Evolutionary conservation across 1,140 invertebrate genomes (phyloP).

Genomic region (Agraylea sexmaculata): DNA sequence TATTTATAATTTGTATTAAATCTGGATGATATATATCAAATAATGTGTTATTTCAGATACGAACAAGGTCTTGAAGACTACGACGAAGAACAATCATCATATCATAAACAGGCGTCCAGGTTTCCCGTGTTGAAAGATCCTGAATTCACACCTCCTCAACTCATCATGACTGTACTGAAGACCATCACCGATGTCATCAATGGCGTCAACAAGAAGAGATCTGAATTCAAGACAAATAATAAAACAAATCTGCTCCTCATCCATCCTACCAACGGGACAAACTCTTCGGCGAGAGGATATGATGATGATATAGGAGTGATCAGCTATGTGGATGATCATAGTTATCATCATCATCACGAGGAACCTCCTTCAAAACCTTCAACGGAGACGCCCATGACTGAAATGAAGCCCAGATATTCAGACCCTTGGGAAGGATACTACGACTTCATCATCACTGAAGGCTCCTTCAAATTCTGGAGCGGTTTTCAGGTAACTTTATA

Average conservation of each 20-base stretch:
- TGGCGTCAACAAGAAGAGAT: constrained; percentile 30
- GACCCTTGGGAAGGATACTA: constrained; percentile 68
- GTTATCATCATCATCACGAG: constrained; percentile 20
- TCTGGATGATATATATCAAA: too few species aligned
- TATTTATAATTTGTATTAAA: too few species aligned
- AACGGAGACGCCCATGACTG: constrained; percentile 27
- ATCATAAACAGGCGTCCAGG: constrained; percentile 3
- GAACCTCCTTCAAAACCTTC: constrained; percentile 2
- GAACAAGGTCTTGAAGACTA: constrained; percentile 6
- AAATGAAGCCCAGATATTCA: constrained; percentile 33
- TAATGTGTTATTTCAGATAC: constrained; percentile 15
- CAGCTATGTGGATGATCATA: constrained; percentile 19
- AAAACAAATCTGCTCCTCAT: too few species aligned
- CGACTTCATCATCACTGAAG: constrained; percentile 73
- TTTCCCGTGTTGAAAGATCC: constrained; percentile 10
- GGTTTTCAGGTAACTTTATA: constrained; percentile 55
- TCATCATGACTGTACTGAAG: constrained; percentile 29
- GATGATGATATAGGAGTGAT: constrained; percentile 11
- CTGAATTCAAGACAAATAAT: constrained; percentile 11
- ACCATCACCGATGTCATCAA: constrained; percentile 32
- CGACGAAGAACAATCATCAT: constrained; percentile 8
- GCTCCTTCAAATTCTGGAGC: constrained; percentile 78
- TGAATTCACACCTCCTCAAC: constrained; percentile 28
- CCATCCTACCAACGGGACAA: constrained; percentile 3
- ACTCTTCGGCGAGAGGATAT: constrained; percentile 11